Evolutionary conservation across 2,797 vertebrate species (phyloP), one percentile per base, ranked within the genome.

Genomic region (Lates japonicus): DNA sequence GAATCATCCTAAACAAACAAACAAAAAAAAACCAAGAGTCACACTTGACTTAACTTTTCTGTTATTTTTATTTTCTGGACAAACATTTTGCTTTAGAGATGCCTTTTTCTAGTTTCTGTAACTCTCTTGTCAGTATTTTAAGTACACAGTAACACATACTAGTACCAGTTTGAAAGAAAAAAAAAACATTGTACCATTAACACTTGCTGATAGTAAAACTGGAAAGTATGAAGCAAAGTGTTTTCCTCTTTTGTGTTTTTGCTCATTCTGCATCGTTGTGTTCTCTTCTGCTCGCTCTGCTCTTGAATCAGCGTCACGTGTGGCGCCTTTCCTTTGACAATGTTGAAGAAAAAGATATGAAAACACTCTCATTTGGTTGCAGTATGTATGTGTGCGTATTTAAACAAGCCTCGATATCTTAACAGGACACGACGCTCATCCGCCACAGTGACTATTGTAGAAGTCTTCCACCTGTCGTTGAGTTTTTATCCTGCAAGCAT

Each of bases 221-320:
- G 69, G 41, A 77, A 20, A 37, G 5, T 5, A 48, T 63, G 0
- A 71, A 74, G 68, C 19, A 61, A 76, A 33, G 0, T 1, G 44
- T 68, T 68, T 44, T 11, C 31, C 42, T 5, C 25, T 22, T 41
- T n/a, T 60, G 54, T 84, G 37, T 83, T 78, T 64, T 62, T 51
- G 42, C 58, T 76, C 63, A 44, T 60, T 44, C 41, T 77, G 73
- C 70, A 16, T 79, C 42, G 44, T 55, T 4, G n/a, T 72, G 65
- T 70, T 74, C 54, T 69, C 57, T 54, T 65, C 70, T 62, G 49
- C 69, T 80, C 60, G 13, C 65, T 76, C 61, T 74, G 71, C 83
- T 88, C 84, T 77, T 82, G 78, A 90, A 91, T 91, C 89, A 87
- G 92, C 82, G 80, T 13, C 80, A 2, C 8, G 61, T 39, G 1